Evolutionary conservation across 2,797 vertebrate species (phyloP), one percentile per base, ranked within the genome.

Genomic region (Monodelphis domestica): DNA sequence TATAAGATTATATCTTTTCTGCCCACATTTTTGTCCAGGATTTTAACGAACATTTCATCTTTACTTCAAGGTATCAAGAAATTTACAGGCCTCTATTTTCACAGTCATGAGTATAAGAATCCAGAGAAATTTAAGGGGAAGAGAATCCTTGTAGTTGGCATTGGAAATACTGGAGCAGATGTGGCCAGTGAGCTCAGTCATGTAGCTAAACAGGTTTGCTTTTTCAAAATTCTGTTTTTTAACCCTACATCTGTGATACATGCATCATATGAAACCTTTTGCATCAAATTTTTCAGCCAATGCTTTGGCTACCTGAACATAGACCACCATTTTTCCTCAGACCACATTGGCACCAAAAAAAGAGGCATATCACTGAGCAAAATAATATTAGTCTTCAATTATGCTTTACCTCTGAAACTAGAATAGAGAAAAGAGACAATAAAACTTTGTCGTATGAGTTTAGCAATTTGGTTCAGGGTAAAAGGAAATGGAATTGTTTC

Each of bases 101-200:
- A 99, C 97, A 99, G 98, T 94, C 98, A 98, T 96, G 98, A 99
- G 21, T 99, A 99, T 93, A 99, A 98, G 96, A 95, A 98, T 24
- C 98, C 98, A 28, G 96, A 98, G 17, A 93, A 87, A 14, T 98
- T 97, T 96, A 93, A 92, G 88, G 98, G 98, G 55, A 98, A 99
- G 96, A 98, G 96, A 94, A 98, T 99, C 84, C 96, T 99, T 59
- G 97, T 99, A 92, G 96, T 99, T 52, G 99, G 99, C 9, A 98
- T 98, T 45, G 99, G 99, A 17, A 99, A 99, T 94, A 99, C 99
- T 70, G 99, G 98, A 91, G 98, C 98, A 38, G 99, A 99, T 91
- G 98, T 99, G 38, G 98, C 99, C 5, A 98, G 98, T 33, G 99
- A 99, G 95, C 98, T 99, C 45, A 99, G 99, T 91, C 97, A 97